A percentile compares a stretch with the other conserved stretches of the same genome.
Conservation (phyloP, 2,888 invertebrate genomes). For the Ophion ventricosus region DNA sequence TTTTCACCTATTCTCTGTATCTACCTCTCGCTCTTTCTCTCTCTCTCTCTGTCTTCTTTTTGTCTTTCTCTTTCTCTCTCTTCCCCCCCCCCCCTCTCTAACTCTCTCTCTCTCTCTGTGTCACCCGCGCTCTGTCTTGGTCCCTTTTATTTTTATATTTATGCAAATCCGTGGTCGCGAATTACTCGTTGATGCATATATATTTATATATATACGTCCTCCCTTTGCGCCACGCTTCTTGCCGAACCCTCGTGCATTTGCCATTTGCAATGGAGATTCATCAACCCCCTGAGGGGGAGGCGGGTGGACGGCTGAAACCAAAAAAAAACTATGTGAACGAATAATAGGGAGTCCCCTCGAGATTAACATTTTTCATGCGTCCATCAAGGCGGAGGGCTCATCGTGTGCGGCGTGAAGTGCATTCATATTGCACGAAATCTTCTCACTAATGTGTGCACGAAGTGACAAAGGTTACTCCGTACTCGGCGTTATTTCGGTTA, state of each 20-base stretch:
- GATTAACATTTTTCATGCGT: slow-evolving; percentile 37
- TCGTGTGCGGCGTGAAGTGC: background rate
- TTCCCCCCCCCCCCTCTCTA: too few species aligned
- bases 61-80: too few species aligned
- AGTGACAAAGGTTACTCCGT: background rate
- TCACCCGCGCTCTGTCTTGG: slow-evolving; percentile 12
- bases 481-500: slow-evolving; percentile 24
- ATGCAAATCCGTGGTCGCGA: slow-evolving; percentile 63
- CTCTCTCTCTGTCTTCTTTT: slow-evolving; percentile 24
- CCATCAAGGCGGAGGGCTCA: slow-evolving; percentile 14
- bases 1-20: background rate
- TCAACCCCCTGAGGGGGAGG: slow-evolving; percentile 19
- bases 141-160: slow-evolving; percentile 59
- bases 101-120: slow-evolving; percentile 26
- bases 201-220: too few species aligned
- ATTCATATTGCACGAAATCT: background rate
- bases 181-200: slow-evolving; percentile 57
- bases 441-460: background rate
- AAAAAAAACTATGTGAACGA: slow-evolving; percentile 39
- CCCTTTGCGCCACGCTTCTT: background rate
- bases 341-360: slow-evolving; percentile 53
- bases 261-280: slow-evolving; percentile 65
- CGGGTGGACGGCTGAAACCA: background rate
- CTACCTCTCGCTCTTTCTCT: slow-evolving; percentile 3
- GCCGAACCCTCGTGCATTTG: slow-evolving; percentile 31